Conservation (phyloP, 2,113 vertebrate genomes). For the Astur gentilis region DNA sequence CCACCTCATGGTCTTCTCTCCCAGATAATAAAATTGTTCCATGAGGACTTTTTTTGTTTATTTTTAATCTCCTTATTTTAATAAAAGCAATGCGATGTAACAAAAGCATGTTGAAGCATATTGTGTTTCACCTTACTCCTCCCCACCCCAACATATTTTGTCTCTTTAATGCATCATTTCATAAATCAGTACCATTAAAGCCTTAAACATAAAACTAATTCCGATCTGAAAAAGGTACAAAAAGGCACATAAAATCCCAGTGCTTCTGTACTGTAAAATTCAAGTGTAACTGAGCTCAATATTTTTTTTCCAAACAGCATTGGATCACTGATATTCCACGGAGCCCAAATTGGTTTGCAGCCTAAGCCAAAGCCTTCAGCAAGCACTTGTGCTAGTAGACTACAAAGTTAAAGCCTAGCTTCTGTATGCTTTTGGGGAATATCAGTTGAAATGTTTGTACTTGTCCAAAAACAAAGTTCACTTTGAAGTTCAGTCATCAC, state of each 20-base stretch:
- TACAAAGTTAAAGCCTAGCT: constrained; percentile 98
- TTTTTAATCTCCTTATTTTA: constrained; percentile 80
- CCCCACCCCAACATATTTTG: constrained; percentile 80
- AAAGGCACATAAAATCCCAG: constrained; percentile 99
- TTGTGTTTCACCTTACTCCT: constrained; percentile 88
- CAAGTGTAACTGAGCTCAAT: constrained; percentile 99
- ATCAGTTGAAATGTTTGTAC: constrained; percentile 88
- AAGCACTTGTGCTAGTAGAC: constrained; percentile 96
- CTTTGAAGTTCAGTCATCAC: constrained; percentile 87
- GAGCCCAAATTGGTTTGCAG: constrained; percentile 83
- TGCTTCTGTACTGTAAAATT: constrained; percentile 99
- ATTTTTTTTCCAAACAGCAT: constrained; percentile 88
- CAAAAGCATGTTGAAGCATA: constrained; percentile 89
- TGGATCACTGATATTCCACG: constrained; percentile 88
- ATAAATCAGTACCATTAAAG: constrained; percentile 99
- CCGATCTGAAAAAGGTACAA: constrained; percentile 99
- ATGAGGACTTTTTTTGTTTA: constrained; percentile 69
- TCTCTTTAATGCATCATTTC: constrained; percentile 87
- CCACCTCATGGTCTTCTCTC: constrained; percentile 77
- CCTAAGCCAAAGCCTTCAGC: constrained; percentile 91
- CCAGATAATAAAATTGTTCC: constrained; percentile 82
- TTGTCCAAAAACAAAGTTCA: constrained; percentile 81
- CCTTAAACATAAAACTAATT: constrained; percentile 99
- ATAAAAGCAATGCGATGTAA: constrained; percentile 90
- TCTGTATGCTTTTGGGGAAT: constrained; percentile 86